A percentile compares a stretch with the other conserved stretches of the same genome.
phyloP scores from a whole-genome alignment of 2,113 vertebrate genomes.

The Periophthalmodon schlosseri region DNA sequence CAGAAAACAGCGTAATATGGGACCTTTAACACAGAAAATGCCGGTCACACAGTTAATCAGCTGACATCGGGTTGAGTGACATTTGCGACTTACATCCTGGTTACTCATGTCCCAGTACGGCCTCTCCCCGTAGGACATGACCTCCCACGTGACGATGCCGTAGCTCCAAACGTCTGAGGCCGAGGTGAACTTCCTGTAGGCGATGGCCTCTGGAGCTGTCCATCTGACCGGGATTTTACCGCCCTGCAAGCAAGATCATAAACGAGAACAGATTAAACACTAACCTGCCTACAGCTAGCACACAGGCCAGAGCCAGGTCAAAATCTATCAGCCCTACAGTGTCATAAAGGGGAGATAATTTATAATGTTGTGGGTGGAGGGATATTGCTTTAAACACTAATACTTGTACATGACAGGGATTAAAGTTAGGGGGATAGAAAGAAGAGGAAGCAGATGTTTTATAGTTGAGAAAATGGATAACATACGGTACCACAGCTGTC shows the following conservation, averaged over 20 bases:
- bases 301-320: conserved; percentile 9
- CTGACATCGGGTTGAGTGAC: not conserved
- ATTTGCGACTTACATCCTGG: conserved; percentile 76
- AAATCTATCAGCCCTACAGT: not conserved
- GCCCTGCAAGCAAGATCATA: conserved; percentile 54
- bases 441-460: conserved; percentile 25
- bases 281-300: not conserved
- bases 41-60: too few relatives aligned
- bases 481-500: conserved; percentile 10
- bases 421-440: not conserved
- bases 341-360: conserved; percentile 4
- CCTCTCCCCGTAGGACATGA: conserved; percentile 80
- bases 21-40: too few relatives aligned
- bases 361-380: not conserved
- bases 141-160: conserved; percentile 83
- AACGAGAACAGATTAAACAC: not conserved
- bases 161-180: conserved; percentile 83
- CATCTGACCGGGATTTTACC: conserved; percentile 81
- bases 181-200: conserved; percentile 81
- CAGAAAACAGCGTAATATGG: too few relatives aligned
- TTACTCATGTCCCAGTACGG: conserved; percentile 85
- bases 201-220: conserved; percentile 80
- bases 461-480: not conserved
- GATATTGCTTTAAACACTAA: not conserved
- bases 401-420: not conserved